Conservation (phyloP, 2,113 vertebrate species). For the Pseudorectes ferrugineus region DNA sequence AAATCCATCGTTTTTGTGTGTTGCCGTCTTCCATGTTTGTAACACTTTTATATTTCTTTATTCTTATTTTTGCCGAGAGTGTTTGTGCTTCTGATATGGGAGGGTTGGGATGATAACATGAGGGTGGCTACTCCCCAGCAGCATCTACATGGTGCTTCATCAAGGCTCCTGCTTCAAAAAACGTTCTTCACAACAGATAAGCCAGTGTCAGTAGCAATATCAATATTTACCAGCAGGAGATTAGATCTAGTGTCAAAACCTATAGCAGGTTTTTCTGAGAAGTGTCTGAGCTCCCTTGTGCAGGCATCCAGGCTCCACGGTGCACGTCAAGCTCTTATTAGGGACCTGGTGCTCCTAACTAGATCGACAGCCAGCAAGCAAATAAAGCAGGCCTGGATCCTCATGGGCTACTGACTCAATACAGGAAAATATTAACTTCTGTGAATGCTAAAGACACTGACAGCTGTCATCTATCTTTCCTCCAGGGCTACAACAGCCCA, state of each 20-base stretch:
- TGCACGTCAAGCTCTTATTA: not conserved
- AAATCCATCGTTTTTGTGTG: not conserved
- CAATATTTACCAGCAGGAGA: not conserved
- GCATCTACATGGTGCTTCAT: not conserved
- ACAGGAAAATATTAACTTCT: not conserved
- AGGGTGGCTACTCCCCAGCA: not conserved
- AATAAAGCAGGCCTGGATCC: not conserved
- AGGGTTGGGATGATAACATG: accelerated
- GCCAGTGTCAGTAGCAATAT: not conserved
- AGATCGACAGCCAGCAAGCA: not conserved
- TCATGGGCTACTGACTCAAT: not conserved
- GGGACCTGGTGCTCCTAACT: not conserved
- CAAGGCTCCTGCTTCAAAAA: not conserved
- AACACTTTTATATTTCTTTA: not conserved
- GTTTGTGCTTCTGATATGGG: not conserved
- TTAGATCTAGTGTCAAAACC: not conserved
- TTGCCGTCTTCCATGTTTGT: not conserved
- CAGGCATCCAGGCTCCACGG: accelerated
- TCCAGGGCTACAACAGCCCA: not conserved
- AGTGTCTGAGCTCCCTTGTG: not conserved
- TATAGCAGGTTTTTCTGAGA: not conserved
- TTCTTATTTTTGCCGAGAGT: not conserved
- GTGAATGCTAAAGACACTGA: not conserved
- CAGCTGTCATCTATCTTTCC: not conserved
- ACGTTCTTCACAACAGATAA: not conserved